Percentiles rank a stretch among this genome's conserved stretches.
Conservation (phyloP, 2,888 invertebrate species). For the Drosophila emarginata region DNA sequence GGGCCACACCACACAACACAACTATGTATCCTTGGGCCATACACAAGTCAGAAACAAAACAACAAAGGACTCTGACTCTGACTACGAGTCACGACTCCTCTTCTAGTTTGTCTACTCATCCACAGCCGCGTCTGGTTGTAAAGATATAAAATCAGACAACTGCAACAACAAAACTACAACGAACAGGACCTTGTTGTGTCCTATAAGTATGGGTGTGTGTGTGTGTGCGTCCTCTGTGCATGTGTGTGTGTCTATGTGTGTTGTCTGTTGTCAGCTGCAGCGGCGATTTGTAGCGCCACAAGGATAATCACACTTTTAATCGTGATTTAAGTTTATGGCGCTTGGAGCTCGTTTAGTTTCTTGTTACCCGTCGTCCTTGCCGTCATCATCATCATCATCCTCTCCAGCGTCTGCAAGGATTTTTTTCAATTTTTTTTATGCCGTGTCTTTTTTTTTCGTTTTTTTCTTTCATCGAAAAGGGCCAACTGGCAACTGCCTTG, state of each 20-base stretch:
- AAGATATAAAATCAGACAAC: constrained; percentile 76
- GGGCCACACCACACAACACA: constrained; percentile 17
- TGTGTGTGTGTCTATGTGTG: constrained; percentile 25
- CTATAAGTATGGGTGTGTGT: constrained; percentile 32
- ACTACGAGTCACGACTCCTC: constrained; percentile 11
- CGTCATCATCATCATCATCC: constrained; percentile 28
- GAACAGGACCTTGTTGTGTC: constrained; percentile 12
- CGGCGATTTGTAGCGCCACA: constrained; percentile 81
- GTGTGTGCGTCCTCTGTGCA: constrained; percentile 28
- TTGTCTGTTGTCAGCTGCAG: constrained; percentile 71
- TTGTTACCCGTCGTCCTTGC: constrained; percentile 47
- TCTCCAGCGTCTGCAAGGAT: constrained; percentile 35
- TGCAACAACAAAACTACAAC: constrained; percentile 64
- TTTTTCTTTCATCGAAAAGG: neutral
- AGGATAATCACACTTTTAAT: constrained; percentile 82
- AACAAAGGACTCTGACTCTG: constrained; percentile 39
- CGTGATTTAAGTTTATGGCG: constrained; percentile 81
- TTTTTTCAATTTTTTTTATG: constrained; percentile 46
- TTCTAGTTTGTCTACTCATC: constrained; percentile 52
- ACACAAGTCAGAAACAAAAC: constrained; percentile 45
- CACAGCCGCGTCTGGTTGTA: constrained; percentile 72
- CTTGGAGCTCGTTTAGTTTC: constrained; percentile 72
- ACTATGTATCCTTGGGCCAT: constrained; percentile 32
- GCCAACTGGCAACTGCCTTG: constrained; percentile 50
- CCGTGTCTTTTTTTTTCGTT: neutral